Base-by-base conservation (phyloP, 2,113 vertebrate species). In the Nothocercus nigrocapillus region DNA sequence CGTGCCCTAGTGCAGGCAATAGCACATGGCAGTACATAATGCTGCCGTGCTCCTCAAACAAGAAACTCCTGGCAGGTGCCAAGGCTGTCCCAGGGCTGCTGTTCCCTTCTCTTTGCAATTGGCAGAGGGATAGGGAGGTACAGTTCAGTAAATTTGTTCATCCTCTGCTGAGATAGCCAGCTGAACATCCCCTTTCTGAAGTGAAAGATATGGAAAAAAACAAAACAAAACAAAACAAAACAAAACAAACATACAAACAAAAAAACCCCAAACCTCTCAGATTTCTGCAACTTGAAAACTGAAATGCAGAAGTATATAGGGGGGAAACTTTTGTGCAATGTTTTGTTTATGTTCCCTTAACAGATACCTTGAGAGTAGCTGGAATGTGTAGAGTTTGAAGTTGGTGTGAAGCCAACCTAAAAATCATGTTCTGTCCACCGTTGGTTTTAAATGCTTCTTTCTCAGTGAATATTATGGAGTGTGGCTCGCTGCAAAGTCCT, bases 1-100 rank as follows among this genome's bases (percentile, higher is more conserved):
- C 38, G 3, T 22, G 22, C 8, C 19, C 10, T 11, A 44, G 18
- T 5, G 4, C 44, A 61, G 34, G 42, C 47, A 51, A 27, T 9
- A 59, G 47, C 17, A 66, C 27, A 15, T 4, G 34, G 10, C 16
- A 27, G 45, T 11, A 0, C 0, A 34, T 32, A 0, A 0, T 0
- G 4, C 25, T 59, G 62, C 75, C 4, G 1, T 4, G 30, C 20
- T 63, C 34, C 36, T 85, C 62, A 12, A 42, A 63, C 20, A 45
- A 25, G 14, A 28, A 88, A 61, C 42, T 51, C 13, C 0, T 17
- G 7, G 7, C 24, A 5, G n/a, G 5, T 27, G 3, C 27, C 32
- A 16, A 19, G 21, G 11, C 28, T 19, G 18, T 27, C 58, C 85
- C 19, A 56, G 69, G 58, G 6, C 11, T 79, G n/a, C 9, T 10